Evolutionary conservation across 1,140 invertebrate genomes (phyloP).

Genomic region (Scaptomyza pallida): DNA sequence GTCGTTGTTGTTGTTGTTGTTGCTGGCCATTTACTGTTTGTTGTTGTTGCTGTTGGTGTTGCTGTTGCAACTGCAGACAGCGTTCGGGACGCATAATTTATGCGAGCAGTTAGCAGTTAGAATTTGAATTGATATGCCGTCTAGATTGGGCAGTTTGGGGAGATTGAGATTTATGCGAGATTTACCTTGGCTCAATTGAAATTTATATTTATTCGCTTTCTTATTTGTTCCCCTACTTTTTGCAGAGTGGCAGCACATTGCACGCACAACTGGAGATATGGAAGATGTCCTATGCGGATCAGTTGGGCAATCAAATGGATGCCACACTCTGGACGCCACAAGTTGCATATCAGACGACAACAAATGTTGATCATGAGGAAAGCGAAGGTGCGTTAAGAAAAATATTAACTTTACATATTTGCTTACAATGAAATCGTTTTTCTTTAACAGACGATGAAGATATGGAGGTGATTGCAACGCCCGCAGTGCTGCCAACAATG

Average conservation of each 20-base stretch:
- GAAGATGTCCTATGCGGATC: slow-evolving; percentile 88
- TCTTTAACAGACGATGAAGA: slow-evolving; percentile 86
- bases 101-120: slow-evolving; percentile 66
- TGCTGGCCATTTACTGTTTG: slow-evolving; percentile 25
- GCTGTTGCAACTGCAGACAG: slow-evolving; percentile 43
- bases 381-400: slow-evolving; percentile 60
- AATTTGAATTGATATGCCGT: slow-evolving; percentile 74
- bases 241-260: slow-evolving; percentile 91
- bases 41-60: slow-evolving; percentile 26
- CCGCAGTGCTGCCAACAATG: slow-evolving; percentile 40
- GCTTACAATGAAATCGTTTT: slow-evolving; percentile 1
- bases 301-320: slow-evolving; percentile 48
- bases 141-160: slow-evolving; percentile 18
- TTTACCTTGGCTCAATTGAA: slow-evolving; percentile 66
- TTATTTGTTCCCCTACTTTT: slow-evolving; percentile 44
- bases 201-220: slow-evolving; percentile 65
- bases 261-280: slow-evolving; percentile 96
- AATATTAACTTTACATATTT: no score
- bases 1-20: slow-evolving; percentile 31
- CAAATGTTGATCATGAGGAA: slow-evolving; percentile 57
- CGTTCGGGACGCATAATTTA: slow-evolving; percentile 59
- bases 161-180: slow-evolving; percentile 74
- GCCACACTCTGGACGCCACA: slow-evolving; percentile 44
- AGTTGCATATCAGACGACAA: slow-evolving; percentile 35
- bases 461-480: slow-evolving; percentile 66